Conservation (phyloP, 2,888 invertebrate species). For the Geotrupes spiniger region DNA sequence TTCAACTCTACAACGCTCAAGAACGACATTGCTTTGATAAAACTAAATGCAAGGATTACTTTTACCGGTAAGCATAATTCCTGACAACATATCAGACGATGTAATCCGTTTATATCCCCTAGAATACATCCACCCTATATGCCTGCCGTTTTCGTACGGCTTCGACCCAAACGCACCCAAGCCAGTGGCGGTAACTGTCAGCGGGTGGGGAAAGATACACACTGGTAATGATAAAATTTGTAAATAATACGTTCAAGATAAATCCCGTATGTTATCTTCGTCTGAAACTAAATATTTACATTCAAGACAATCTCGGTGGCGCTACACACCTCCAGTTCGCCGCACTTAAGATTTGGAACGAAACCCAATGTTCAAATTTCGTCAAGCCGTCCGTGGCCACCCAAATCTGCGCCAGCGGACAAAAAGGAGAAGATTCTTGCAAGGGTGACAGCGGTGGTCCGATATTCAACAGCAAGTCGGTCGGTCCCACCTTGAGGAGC, state of each 20-base stretch:
- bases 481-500: constrained; percentile 27
- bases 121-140: constrained; percentile 43
- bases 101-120: constrained; percentile 16
- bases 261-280: no score
- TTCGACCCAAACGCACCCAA: constrained; percentile 10
- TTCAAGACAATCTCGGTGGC: constrained; percentile 38
- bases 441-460: constrained; percentile 53
- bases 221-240: background rate
- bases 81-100: no score
- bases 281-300: constrained; percentile 2
- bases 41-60: constrained; percentile 34
- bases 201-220: constrained; percentile 66
- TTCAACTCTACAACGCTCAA: constrained; percentile 38
- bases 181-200: constrained; percentile 56
- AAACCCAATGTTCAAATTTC: constrained; percentile 35
- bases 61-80: constrained; percentile 30
- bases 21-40: constrained; percentile 48
- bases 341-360: constrained; percentile 35
- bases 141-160: constrained; percentile 34
- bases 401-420: constrained; percentile 51
- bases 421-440: constrained; percentile 45
- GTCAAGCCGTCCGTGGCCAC: constrained; percentile 43
- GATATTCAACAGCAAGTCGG: constrained; percentile 37
- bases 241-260: constrained; percentile 1
- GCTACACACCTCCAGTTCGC: constrained; percentile 37